A percentile compares a stretch with the other conserved stretches of the same genome.
These are phyloP conservation scores for Sylvicola fuscatus DNA, from an alignment of 2,888 invertebrate genomes.

Conservation along the genomic window DNA sequence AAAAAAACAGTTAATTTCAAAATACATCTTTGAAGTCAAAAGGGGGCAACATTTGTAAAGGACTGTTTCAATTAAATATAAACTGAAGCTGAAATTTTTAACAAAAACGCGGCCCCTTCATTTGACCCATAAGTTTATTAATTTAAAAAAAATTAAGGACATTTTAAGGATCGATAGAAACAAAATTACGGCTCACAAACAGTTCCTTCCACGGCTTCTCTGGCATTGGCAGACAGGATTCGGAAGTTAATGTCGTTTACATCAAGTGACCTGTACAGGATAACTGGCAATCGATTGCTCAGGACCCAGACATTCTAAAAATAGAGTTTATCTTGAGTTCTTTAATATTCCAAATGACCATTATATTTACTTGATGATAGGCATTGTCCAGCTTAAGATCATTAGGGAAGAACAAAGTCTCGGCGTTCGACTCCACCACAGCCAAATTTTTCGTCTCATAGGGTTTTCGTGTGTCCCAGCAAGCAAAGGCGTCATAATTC, in stretches of 20 bases:
- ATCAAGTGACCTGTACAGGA: slow-evolving; percentile 42
- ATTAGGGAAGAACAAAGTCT: slow-evolving; percentile 56
- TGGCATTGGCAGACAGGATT: slow-evolving; percentile 42
- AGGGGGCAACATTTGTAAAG: no score
- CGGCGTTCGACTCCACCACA: slow-evolving; percentile 36
- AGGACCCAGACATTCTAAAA: slow-evolving; percentile 48
- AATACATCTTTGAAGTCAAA: no score
- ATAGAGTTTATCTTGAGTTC: no score
- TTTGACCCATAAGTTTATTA: no score
- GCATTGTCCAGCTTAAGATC: slow-evolving; percentile 59
- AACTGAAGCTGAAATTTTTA: no score
- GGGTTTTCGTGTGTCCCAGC: slow-evolving; percentile 57
- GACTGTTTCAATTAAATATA: no score
- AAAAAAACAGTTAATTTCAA: no score
- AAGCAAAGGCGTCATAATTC: slow-evolving; percentile 51
- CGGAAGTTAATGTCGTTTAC: slow-evolving; percentile 48
- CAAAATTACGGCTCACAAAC: slow-evolving; percentile 55
- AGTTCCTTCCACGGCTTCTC: slow-evolving; percentile 40
- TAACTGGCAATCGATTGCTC: slow-evolving; percentile 53
- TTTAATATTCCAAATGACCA: neutral
- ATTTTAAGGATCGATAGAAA: no score
- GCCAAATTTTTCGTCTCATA: slow-evolving; percentile 41
- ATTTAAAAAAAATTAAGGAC: no score
- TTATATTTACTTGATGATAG: slow-evolving; percentile 1
- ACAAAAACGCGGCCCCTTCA: no score